Conservation (phyloP, 2,113 vertebrate genomes). For the Dipodomys ordii region DNA sequence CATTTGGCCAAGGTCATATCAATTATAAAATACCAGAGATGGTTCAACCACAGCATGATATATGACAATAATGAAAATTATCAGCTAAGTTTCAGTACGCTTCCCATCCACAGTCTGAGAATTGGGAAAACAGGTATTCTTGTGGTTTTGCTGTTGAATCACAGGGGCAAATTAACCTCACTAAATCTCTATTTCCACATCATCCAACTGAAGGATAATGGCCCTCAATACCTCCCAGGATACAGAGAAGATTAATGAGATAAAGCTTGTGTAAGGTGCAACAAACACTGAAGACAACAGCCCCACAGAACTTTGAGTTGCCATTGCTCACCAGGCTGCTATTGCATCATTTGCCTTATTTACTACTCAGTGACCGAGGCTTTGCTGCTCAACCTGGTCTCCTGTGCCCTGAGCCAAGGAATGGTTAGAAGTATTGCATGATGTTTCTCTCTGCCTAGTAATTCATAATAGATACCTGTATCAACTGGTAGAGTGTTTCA, state of each 20-base stretch:
- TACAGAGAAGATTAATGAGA: conserved; percentile 56
- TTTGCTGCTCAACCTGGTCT: conserved; percentile 12
- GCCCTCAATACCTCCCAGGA: neutral
- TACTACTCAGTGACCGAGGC: neutral
- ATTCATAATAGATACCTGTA: conserved; percentile 70
- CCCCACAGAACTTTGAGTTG: neutral
- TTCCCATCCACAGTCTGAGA: neutral
- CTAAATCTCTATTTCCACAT: conserved; percentile 66
- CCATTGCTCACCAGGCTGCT: neutral
- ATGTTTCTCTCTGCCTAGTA: conserved; percentile 57
- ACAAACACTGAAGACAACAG: neutral
- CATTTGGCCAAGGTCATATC: neutral
- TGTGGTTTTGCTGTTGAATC: conserved; percentile 47
- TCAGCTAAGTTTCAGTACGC: neutral
- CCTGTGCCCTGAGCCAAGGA: conserved; percentile 39
- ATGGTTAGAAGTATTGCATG: conserved; percentile 41
- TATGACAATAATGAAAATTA: neutral
- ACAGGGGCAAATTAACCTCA: conserved; percentile 13
- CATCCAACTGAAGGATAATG: conserved; percentile 66
- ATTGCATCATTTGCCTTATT: conserved; percentile 47
- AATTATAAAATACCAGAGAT: neutral
- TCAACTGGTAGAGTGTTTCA: conserved; percentile 42
- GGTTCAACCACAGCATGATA: neutral
- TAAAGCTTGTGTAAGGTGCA: conserved; percentile 57
- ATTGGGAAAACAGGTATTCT: neutral